Conservation (phyloP, 2,113 vertebrate species). For the Istiophorus platypterus region DNA sequence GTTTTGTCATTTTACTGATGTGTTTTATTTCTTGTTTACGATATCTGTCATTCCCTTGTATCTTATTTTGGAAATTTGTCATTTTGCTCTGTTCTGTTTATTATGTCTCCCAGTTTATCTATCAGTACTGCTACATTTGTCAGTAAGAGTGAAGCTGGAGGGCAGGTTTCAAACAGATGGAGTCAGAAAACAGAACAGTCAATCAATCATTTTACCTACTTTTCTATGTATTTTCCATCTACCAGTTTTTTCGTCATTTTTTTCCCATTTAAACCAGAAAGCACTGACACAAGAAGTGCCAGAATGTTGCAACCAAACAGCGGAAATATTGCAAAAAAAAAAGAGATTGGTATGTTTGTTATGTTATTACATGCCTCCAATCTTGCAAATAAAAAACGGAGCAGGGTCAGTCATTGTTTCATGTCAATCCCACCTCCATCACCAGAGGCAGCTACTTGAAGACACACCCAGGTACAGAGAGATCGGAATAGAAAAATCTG, state of each 20-base stretch:
- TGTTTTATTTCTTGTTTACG: neutral
- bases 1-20: slow-evolving; percentile 9
- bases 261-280: neutral
- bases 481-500: too few relatives aligned
- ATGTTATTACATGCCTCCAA: too few relatives aligned
- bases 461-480: too few relatives aligned
- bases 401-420: too few relatives aligned
- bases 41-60: neutral
- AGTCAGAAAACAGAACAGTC: too few relatives aligned
- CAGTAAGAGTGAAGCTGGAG: too few relatives aligned
- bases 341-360: too few relatives aligned
- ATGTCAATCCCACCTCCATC: too few relatives aligned
- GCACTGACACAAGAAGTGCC: too few relatives aligned
- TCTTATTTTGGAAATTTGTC: neutral
- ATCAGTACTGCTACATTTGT: neutral
- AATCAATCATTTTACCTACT: neutral
- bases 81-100: neutral
- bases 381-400: neutral
- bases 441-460: too few relatives aligned
- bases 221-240: neutral
- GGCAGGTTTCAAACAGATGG: too few relatives aligned
- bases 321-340: neutral
- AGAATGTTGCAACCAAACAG: neutral
- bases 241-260: neutral
- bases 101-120: neutral